These are phyloP conservation scores for Ascidia mentula DNA, from an alignment of 23 tunicate genomes.

Conservation along the genomic window DNA sequence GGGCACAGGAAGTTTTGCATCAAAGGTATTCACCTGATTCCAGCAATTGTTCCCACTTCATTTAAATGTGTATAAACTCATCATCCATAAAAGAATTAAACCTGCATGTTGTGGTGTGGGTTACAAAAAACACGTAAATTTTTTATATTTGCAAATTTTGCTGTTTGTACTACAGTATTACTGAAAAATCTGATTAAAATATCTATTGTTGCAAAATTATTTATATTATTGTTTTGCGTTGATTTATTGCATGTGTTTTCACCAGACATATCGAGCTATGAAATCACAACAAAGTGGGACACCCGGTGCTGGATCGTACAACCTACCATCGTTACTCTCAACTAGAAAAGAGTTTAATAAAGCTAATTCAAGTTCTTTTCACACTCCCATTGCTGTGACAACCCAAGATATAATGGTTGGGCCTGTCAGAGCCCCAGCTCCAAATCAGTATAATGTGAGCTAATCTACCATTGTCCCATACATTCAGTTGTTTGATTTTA, in stretches of 20 bases:
- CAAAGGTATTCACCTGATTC: slow-evolving; percentile 61
- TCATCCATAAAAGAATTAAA: too few relatives aligned
- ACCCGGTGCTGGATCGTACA: slow-evolving; percentile 86
- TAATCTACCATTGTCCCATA: too few relatives aligned
- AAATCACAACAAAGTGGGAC: neutral
- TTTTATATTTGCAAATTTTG: neutral
- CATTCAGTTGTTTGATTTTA: too few relatives aligned
- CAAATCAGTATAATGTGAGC: slow-evolving; percentile 74
- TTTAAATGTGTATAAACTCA: too few relatives aligned
- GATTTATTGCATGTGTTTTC: too few relatives aligned
- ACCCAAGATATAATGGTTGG: slow-evolving; percentile 43
- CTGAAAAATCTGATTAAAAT: neutral
- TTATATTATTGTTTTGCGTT: too few relatives aligned
- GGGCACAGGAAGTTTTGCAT: slow-evolving; percentile 96
- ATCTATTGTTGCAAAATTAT: too few relatives aligned
- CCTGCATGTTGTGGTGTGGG: too few relatives aligned
- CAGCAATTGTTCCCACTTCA: too few relatives aligned
- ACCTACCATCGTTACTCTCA: slow-evolving; percentile 56
- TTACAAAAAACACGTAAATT: too few relatives aligned
- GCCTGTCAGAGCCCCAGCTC: slow-evolving; percentile 61
- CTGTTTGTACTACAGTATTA: neutral
- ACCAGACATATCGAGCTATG: slow-evolving; percentile 27
- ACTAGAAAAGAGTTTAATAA: slow-evolving; percentile 81
- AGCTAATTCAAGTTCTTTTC: slow-evolving; percentile 74
- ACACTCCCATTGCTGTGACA: slow-evolving; percentile 71